Conservation (phyloP, 2,888 invertebrate species). For the Drepana falcataria region DNA sequence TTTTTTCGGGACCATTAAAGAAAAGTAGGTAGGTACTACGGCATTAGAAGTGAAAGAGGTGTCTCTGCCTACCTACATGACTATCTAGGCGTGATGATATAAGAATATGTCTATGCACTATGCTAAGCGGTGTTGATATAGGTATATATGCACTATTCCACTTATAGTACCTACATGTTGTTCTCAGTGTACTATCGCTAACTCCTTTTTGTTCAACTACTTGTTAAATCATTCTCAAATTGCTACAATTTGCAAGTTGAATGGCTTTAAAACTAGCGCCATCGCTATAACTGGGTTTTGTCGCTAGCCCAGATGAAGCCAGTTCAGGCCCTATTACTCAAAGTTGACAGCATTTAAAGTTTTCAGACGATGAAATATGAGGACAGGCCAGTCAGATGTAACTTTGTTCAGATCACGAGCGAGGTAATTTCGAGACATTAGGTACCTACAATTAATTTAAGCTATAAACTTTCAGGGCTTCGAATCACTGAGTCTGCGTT, state of each 20-base stretch:
- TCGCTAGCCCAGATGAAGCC: constrained; percentile 42
- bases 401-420: constrained; percentile 25
- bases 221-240: constrained; percentile 15
- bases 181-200: too few relatives aligned
- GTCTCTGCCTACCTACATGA: too few relatives aligned
- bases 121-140: too few relatives aligned
- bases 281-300: constrained; percentile 47
- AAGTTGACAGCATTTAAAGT: constrained; percentile 57
- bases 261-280: constrained; percentile 33
- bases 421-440: constrained; percentile 1
- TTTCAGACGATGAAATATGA: constrained; percentile 54
- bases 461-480: neutral
- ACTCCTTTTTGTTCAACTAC: too few relatives aligned
- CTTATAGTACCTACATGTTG: too few relatives aligned
- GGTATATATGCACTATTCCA: too few relatives aligned
- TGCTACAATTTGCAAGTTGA: constrained; percentile 33
- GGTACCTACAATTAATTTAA: neutral
- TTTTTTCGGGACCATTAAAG: too few relatives aligned
- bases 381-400: constrained; percentile 33
- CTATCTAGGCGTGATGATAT: too few relatives aligned
- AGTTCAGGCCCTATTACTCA: constrained; percentile 50
- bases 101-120: too few relatives aligned
- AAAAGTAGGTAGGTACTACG: too few relatives aligned
- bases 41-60: too few relatives aligned
- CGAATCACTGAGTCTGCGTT: too few relatives aligned